Base-by-base conservation (phyloP, 2,888 invertebrate genomes). In the Orgyia antiqua region DNA sequence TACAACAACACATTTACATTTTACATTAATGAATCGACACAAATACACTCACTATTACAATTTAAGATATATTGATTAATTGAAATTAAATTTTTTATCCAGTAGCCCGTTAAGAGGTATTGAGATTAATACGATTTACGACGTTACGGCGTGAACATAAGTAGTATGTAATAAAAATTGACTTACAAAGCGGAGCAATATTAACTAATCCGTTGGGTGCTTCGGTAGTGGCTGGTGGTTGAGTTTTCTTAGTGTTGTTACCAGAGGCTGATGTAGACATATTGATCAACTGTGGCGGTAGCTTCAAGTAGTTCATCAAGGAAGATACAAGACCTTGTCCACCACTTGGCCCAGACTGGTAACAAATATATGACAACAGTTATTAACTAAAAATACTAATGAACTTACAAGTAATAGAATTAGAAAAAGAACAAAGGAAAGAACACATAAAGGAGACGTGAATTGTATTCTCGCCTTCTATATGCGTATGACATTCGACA, bases 181-280 rank as follows among this genome's bases (percentile, higher is more conserved):
- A 88, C 72, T 87, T 68, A 88, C 94, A 96, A 18, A 95, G 88
- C 0, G 97, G 97, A 2, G 97, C 97, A 65, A 97, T 96, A 72
- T 97, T 97, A 27, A 95, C 89, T 10, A 96, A 79, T 2, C 94
- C 94, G 53, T 94, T 93, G n/a, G 87, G 77, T 4, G 89, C 88
- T 54, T 95, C 94, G 13, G 89, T 71, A 32, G 84, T 87, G 7
- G 82, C 74, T 31, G 74, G 68, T 39, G 79, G 80, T n/a, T 4
- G 8, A 6, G 8, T 23, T 5, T 58, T 60, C 55, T 86, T 86
- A 63, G 86, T 86, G 47, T 59, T 65, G 41, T 53, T 57, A 5
- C 79, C 33, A 0, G 56, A 75, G 1, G 87, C 79, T 1, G 88
- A 79, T 1, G 86, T 82, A 20, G 88, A 87, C 69, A 76, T 79